Evolutionary conservation across 1,140 invertebrate genomes (phyloP).

Genomic region (Drosophila nebulosa): DNA sequence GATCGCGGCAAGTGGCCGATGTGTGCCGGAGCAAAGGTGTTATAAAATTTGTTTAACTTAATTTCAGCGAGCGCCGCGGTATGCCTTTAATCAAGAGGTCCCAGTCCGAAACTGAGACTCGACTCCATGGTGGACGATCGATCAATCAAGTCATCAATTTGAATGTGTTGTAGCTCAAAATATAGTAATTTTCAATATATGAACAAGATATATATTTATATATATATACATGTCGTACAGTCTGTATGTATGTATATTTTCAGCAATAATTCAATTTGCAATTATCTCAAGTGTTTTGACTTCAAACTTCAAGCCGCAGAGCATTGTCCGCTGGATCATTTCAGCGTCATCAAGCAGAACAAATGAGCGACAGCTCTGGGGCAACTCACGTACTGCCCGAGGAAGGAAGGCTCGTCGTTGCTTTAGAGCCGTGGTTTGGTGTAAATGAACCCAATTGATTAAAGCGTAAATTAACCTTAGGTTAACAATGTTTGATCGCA

Average conservation of each 20-base stretch:
- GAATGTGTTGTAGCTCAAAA: slow-evolving; percentile 77
- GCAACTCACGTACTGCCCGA: slow-evolving; percentile 39
- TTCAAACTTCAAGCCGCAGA: slow-evolving; percentile 34
- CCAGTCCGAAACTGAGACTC: slow-evolving; percentile 13
- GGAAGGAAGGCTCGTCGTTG: background rate
- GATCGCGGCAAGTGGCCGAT: slow-evolving; percentile 50
- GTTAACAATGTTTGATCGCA: slow-evolving; percentile 75
- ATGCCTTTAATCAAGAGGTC: slow-evolving; percentile 69
- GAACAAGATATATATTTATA: background rate
- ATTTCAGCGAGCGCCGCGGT: slow-evolving; percentile 75
- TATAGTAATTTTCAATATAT: slow-evolving; percentile 76
- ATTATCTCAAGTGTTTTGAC: slow-evolving; percentile 77
- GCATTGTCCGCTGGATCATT: background rate
- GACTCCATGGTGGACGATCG: slow-evolving; percentile 22
- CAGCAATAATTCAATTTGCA: slow-evolving; percentile 79
- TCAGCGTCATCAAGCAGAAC: slow-evolving; percentile 65
- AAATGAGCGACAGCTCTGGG: slow-evolving; percentile 57
- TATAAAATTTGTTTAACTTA: slow-evolving; percentile 81
- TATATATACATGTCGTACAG: too few species aligned
- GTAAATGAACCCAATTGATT: slow-evolving; percentile 79
- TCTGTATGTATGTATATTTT: slow-evolving; percentile 49
- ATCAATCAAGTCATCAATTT: slow-evolving; percentile 80
- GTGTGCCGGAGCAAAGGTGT: slow-evolving; percentile 74
- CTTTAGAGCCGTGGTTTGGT: slow-evolving; percentile 29
- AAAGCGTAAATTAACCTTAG: slow-evolving; percentile 78